Evolutionary conservation across 2,113 vertebrate species (phyloP), one percentile per base, ranked within the genome.

Genomic region (Ochotona curzoniae): DNA sequence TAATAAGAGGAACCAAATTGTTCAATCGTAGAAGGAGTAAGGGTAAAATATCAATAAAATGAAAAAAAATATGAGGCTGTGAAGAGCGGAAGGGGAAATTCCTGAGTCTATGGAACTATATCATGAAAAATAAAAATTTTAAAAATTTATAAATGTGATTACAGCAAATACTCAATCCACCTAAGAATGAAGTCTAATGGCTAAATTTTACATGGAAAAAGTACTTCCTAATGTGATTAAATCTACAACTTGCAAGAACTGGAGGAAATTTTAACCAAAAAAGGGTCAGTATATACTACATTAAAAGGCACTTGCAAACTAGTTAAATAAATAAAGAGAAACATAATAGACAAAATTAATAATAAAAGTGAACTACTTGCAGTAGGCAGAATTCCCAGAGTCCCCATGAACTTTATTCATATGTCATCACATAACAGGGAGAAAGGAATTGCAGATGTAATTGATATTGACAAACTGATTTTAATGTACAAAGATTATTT

Each of bases 261-360:
- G 35, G 67, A 90, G 51, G 83, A 91, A 90, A 92, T 71, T 92
- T 61, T 5, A 82, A 88, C 13, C 32, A 83, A 93, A 25, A 69
- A 7, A 93, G 86, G 74, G 49, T 95, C 67, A 84, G 14, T 47
- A 71, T 75, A 70, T 26, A 7, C 44, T 64, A 66, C 25, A 17
- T 69, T 60, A 75, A 25, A 76, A 81, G 86, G 5, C 38, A 60
- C 54, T 54, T 66, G 83, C 2, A 79, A 87, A 75, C 66, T 32
- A 83, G 32, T 83, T 83, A 89, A 81, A 64, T 91, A 79, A 94
- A 89, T n/a, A n/a, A 57, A 75, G 44, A 51, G 60, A 89, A 90
- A 83, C 20, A 67, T 25, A 69, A 67, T 5, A 84, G 49, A 66
- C 67, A 70, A 67, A 81, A 61, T 44, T 44, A 61, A 57, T 15